Conservation (phyloP, 2,797 vertebrate genomes). For the Pseudomugil gertrudae region DNA sequence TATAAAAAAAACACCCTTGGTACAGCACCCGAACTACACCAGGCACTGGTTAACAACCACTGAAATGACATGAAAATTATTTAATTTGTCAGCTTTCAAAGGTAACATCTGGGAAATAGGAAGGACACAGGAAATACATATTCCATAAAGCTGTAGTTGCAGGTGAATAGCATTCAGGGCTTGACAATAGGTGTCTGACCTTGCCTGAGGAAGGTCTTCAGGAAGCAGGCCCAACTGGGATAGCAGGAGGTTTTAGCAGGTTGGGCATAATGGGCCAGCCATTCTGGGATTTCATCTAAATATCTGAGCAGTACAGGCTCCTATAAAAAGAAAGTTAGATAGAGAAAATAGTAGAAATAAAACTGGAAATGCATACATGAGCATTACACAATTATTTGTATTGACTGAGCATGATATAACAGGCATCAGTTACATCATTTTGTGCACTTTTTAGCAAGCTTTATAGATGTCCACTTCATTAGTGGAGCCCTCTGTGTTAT, state of each 20-base stretch:
- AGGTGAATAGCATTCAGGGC: constrained; percentile 44
- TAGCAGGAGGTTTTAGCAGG: constrained; percentile 88
- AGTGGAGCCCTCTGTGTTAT: constrained; percentile 54
- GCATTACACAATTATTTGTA: constrained; percentile 16
- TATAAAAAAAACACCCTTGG: background rate
- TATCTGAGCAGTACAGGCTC: constrained; percentile 87
- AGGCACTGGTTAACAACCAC: constrained; percentile 36
- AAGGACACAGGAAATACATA: constrained; percentile 36
- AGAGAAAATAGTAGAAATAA: constrained; percentile 11
- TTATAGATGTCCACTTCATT: constrained; percentile 41
- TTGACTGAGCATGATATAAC: constrained; percentile 32
- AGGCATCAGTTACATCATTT: constrained; percentile 39
- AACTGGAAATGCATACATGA: constrained; percentile 18
- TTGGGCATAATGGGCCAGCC: constrained; percentile 87
- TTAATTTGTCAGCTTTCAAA: constrained; percentile 41
- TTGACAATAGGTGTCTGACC: constrained; percentile 77
- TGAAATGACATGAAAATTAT: constrained; percentile 29
- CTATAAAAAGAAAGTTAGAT: constrained; percentile 71
- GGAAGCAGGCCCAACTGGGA: constrained; percentile 91
- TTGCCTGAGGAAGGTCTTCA: constrained; percentile 90
- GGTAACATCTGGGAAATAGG: constrained; percentile 38
- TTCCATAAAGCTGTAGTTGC: constrained; percentile 41
- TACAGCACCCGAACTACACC: constrained; percentile 15
- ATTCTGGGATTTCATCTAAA: constrained; percentile 89
- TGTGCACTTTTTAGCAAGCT: constrained; percentile 38